These are phyloP conservation scores for Zaprionus capensis DNA, from an alignment of 1,140 invertebrate genomes.

Conservation along the genomic window DNA sequence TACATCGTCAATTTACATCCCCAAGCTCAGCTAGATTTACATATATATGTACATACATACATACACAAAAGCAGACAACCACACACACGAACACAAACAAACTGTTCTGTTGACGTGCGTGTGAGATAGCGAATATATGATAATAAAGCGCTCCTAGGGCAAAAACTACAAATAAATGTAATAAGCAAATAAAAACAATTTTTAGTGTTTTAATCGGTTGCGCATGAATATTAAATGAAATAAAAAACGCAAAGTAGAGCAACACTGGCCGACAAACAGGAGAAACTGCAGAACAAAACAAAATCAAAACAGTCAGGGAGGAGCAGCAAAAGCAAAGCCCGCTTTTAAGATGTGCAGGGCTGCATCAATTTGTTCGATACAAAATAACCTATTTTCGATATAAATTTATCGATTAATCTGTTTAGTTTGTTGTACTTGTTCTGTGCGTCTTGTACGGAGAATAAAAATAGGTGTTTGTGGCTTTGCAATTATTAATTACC, in stretches of 20 bases:
- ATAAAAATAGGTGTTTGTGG: background rate
- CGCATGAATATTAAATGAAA: background rate
- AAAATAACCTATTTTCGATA: constrained; percentile 3
- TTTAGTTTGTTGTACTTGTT: background rate
- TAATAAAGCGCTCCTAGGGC: constrained; percentile 58
- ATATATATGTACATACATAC: background rate
- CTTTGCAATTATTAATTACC: background rate
- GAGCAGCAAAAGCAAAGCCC: background rate
- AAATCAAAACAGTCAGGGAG: background rate
- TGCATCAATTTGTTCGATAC: background rate
- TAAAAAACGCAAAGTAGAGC: background rate
- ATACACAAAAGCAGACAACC: background rate
- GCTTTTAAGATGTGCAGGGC: background rate
- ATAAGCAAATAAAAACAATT: constrained; percentile 12
- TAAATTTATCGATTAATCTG: background rate
- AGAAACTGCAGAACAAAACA: background rate
- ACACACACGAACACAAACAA: background rate
- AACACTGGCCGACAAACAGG: constrained; percentile 5
- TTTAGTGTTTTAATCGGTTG: constrained; percentile 18
- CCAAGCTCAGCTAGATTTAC: background rate
- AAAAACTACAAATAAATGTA: constrained; percentile 28
- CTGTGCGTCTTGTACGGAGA: background rate
- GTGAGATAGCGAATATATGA: constrained; percentile 28
- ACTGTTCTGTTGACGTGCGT: background rate
- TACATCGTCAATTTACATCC: background rate